Evolutionary conservation across 2,888 invertebrate genomes (phyloP), one percentile per base, ranked within the genome.

Genomic region (Myathropa florea): DNA sequence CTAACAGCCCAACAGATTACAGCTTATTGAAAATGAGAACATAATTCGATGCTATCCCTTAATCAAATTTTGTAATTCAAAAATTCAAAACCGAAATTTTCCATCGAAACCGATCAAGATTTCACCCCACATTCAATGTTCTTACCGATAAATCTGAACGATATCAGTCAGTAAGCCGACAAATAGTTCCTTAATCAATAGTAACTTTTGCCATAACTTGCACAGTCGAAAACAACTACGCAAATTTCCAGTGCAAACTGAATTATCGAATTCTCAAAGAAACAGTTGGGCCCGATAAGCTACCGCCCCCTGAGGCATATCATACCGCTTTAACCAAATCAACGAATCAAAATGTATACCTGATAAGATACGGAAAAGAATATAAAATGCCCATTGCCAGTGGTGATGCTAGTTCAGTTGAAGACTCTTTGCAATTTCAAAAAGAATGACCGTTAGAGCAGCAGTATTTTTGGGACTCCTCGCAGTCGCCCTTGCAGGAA

Each of bases 311-410:
- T 46, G 7, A 18, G 46, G 18, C 18, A 18, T 21, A 46, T 46
- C 46, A 7, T 7, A 46, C 18, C n/a, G 4, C 46, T 46, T n/a
- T 46, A 46, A 6, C 18, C 18, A 46, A 46, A 46, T 55, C 53
- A 21, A 21, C 60, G 46, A 39, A 28, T 18, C 46, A 21, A 28
- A 61, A 39, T 73, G 23, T 18, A 33, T 36, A 24, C n/a, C 53
- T 28, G 83, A 84, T 84, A 55, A 84, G 83, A 79, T 79, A 79
- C 57, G 30, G 23, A 23, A 60, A 24, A 46, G 21, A 53, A 28
- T 84, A 84, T 84, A 84, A 84, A 84, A 64, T 36, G 53, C 7
- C 23, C 24, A 33, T 36, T 21, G 23, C 9, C 23, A 36, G 10
- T 46, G 7, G 7, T 26, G 7, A 10, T 65, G 33, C 10, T 28